Conservation (phyloP, 2,888 invertebrate genomes). For the Harpalus rubripes region DNA sequence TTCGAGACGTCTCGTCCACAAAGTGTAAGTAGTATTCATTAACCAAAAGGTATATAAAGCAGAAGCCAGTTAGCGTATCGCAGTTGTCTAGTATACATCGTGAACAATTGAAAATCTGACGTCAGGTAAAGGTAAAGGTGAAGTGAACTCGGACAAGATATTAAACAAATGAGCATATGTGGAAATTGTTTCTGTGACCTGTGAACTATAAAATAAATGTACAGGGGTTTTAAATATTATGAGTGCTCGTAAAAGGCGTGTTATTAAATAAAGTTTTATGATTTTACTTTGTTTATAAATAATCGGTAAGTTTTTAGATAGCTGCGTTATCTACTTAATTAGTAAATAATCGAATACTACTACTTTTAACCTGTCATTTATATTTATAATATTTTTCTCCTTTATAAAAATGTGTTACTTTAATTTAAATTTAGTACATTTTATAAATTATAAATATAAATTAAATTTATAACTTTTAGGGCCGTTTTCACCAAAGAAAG, state of each 20-base stretch:
- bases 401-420: too few relatives aligned
- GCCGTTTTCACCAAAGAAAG: too few relatives aligned
- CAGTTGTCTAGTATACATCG: constrained; percentile 38
- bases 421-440: too few relatives aligned
- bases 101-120: constrained; percentile 30
- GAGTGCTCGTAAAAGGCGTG: constrained; percentile 6
- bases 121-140: not conserved
- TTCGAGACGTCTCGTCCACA: constrained; percentile 22
- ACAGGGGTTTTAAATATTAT: constrained; percentile 11
- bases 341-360: not conserved
- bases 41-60: constrained; percentile 48
- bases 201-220: constrained; percentile 13
- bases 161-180: constrained; percentile 6
- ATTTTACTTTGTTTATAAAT: not conserved
- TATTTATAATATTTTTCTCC: too few relatives aligned
- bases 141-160: not conserved
- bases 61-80: constrained; percentile 42
- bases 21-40: constrained; percentile 42
- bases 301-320: not conserved
- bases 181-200: not conserved
- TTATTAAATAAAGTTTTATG: constrained; percentile 9
- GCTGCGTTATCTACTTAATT: not conserved
- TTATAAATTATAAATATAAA: too few relatives aligned
- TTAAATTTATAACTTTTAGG: too few relatives aligned
- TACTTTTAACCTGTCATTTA: too few relatives aligned